Evolutionary conservation across 2,888 invertebrate genomes (phyloP), one percentile per base, ranked within the genome.

Genomic region (Caenorhabditis doughertyi): DNA sequence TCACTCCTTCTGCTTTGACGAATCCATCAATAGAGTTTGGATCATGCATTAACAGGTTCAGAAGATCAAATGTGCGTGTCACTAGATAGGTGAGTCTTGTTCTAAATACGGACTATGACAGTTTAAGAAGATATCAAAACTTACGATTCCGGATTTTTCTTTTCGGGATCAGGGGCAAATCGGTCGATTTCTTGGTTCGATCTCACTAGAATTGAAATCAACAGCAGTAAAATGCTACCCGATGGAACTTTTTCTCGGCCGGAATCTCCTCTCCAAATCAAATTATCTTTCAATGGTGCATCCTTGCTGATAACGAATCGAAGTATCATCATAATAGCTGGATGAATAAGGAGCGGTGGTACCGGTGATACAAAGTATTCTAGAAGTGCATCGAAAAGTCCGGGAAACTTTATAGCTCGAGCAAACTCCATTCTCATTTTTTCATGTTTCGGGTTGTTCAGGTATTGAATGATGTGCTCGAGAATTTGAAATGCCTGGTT

Each of bases 291-390:
- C 23, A 83, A 29, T 1, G 5, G 3, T 0, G 44, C 18, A 56
- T 83, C 79, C 18, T 79, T 73, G 29, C 71, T 72, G 21, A 65
- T 56, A 1, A 83, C 32, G 29, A 68, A 72, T 4, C 70, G 67
- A 9, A 65, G 62, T 13, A 67, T 62, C 32, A 29, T 35, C 32
- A 53, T 55, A 25, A 73, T 47, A 5, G 35, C 23, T 8, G 39
- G 65, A 23, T 67, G 29, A 16, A 76, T 7, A 11, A 35, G 16
- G 11, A 4, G 9, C 2, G 58, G 29, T 8, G 60, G 73, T 16
- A 53, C 3, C 18, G 11, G 29, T 7, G 18, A 18, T n/a, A 44
- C 9, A 7, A 73, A 62, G 32, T 53, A 55, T 3, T 23, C 11
- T 4, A 65, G 44, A 2, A 82, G 55, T 0, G 27, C n/a, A 8